Evolutionary conservation across 2,797 vertebrate genomes (phyloP), one percentile per base, ranked within the genome.

Genomic region (Myiothlypis coronata): DNA sequence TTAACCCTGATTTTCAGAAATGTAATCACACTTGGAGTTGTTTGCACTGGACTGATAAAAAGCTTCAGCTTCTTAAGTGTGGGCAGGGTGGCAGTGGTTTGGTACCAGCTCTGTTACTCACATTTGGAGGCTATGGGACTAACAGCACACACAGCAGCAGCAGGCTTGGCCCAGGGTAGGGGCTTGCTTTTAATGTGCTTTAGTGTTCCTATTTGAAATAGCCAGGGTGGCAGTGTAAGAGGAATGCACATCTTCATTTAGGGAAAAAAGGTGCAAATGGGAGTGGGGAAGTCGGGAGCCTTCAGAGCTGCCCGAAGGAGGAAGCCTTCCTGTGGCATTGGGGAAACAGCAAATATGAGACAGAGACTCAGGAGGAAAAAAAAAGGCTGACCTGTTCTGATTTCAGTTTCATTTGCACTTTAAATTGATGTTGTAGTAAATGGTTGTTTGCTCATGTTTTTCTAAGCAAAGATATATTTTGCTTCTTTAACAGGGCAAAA

Each of bases 401-500:
- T 79, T 92, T 74, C 55, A 23, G 4, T 79, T 85, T 83, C 1
- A 49, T 79, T 91, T 83, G 67, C 8, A 1, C 53, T 93, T 52
- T 39, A 46, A 83, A 59, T n/a, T 23, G 23, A 65, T 37, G 11
- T 57, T 60, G 8, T 14, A 74, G 8, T 70, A n/a, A 74, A 20
- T 79, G 10, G 49, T 50, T 1, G 15, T 56, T 93, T 76, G 52
- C 80, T 94, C 6, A 43, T 83, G 50, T 67, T 41, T 94, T 55
- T 57, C 47, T n/a, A 57, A 63, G 61, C 90, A 80, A 87, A 89
- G 24, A 75, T 61, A 14, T 37, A 19, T 72, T 97, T 93, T 89
- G 7, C 90, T 92, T 96, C 61, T 96, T 93, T 89, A 94, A 91
- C 97, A 99, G 99, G 99, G 99, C 26, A 99, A 99, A 97, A 99